A percentile compares a stretch with the other conserved stretches of the same genome.
Evolutionary conservation across 2,113 vertebrate genomes (phyloP).

Genomic region (Raja brachyura): DNA sequence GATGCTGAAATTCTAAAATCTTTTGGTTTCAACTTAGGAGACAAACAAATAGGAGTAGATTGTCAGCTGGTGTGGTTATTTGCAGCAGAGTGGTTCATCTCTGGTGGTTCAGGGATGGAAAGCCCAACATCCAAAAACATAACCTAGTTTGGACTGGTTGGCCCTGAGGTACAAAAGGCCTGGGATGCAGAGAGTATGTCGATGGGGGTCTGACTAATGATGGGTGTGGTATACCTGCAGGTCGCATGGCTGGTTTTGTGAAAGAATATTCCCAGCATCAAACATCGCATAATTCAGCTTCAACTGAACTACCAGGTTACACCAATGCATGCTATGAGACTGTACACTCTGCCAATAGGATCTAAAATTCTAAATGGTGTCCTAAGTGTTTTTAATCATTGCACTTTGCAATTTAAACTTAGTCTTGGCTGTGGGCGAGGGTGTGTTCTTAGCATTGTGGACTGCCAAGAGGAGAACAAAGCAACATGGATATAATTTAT

Average conservation of each 20-base stretch:
- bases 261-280: not conserved
- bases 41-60: no score
- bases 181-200: not conserved
- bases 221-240: not conserved
- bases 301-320: not conserved
- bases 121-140: no score
- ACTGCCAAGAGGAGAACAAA: not conserved
- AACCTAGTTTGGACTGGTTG: not conserved
- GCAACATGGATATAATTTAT: not conserved
- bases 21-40: no score
- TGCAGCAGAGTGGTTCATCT: no score
- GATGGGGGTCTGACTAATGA: not conserved
- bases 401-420: not conserved
- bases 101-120: no score
- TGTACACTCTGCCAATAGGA: not conserved
- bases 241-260: not conserved
- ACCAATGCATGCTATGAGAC: not conserved
- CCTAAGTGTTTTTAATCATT: not conserved
- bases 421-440: not conserved
- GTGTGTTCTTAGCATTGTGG: not conserved
- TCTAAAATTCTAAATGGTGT: not conserved
- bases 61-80: no score
- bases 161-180: not conserved
- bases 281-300: not conserved
- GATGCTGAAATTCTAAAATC: no score